These are phyloP conservation scores for Corvus cornix DNA, from an alignment of 2,113 vertebrate species.

Conservation along the genomic window DNA sequence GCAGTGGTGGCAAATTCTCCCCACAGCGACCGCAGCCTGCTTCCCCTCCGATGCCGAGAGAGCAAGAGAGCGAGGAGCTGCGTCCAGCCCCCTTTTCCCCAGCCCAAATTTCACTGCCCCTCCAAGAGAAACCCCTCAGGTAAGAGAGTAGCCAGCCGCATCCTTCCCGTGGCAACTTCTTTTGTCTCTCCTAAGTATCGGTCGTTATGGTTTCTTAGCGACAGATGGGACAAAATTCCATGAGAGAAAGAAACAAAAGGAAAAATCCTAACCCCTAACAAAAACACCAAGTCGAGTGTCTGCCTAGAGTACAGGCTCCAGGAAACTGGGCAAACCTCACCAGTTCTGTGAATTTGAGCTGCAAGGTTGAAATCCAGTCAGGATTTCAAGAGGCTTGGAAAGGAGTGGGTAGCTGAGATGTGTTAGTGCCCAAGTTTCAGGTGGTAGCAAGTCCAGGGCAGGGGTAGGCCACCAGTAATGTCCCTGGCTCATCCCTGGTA, in stretches of 20 bases:
- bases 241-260: neutral
- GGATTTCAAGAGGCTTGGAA: neutral
- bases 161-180: no score
- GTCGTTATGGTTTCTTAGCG: neutral
- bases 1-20: neutral
- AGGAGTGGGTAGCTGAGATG: neutral
- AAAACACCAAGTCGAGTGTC: neutral
- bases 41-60: accelerated
- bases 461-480: neutral
- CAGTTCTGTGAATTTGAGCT: neutral
- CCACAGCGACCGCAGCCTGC: neutral
- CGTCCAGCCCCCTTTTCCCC: no score
- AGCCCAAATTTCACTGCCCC: neutral
- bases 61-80: neutral
- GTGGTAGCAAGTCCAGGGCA: neutral
- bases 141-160: no score
- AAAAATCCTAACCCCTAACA: neutral
- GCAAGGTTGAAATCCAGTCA: neutral
- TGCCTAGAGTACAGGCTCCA: accelerated
- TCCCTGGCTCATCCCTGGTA: neutral
- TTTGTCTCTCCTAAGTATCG: neutral
- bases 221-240: neutral
- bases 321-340: neutral
- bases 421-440: neutral
- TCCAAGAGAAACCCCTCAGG: neutral